A percentile compares a stretch with the other conserved stretches of the same genome.
Conservation (phyloP, 1,140 invertebrate species). For the Hylyphantes graminicola region DNA sequence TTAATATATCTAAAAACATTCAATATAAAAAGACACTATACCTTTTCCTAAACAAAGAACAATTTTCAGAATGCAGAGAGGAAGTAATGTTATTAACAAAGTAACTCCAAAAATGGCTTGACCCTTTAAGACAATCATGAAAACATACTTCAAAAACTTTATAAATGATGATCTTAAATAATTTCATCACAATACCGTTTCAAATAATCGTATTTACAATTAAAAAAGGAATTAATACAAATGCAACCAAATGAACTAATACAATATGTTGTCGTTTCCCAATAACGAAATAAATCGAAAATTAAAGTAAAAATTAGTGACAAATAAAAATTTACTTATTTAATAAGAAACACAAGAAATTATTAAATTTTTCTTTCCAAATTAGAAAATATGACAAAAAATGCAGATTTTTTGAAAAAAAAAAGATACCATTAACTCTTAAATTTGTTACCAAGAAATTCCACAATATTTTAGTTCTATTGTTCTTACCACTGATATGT, state of each 20-base stretch:
- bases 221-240: too few species aligned
- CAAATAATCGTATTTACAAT: too few species aligned
- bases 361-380: too few species aligned
- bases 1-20: neutral
- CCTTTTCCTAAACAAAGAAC: conserved; percentile 53
- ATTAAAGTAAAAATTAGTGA: neutral
- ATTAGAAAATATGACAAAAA: too few species aligned
- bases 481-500: conserved; percentile 76
- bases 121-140: conserved; percentile 13
- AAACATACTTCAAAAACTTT: neutral
- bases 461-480: neutral
- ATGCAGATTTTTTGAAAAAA: neutral
- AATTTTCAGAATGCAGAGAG: conserved; percentile 42
- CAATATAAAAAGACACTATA: neutral
- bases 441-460: neutral
- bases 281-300: neutral
- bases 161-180: too few species aligned
- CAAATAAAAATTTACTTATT: too few species aligned
- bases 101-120: conserved; percentile 43
- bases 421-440: neutral
- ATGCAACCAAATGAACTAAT: too few species aligned
- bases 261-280: too few species aligned
- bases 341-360: too few species aligned
- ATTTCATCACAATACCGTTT: too few species aligned
- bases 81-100: conserved; percentile 41